Conservation (phyloP, 2,888 invertebrate genomes). For the Andrena hattorfiana region DNA sequence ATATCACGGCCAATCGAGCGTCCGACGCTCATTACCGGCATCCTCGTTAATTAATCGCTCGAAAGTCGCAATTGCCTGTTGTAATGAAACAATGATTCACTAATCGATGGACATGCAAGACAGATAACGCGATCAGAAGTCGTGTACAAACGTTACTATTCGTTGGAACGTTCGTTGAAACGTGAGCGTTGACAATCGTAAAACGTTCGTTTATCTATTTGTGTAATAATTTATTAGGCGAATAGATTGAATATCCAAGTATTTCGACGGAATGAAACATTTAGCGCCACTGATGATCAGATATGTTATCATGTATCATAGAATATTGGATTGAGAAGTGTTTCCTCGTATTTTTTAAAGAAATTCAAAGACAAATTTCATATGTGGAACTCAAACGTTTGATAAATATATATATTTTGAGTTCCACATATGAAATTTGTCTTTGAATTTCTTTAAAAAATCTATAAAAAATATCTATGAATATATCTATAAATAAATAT, state of each 20-base stretch:
- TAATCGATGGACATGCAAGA: constrained; percentile 35
- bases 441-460: too few species aligned
- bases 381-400: too few species aligned
- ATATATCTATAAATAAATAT: too few species aligned
- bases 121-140: constrained; percentile 16
- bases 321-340: too few species aligned
- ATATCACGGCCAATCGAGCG: constrained; percentile 33
- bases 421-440: too few species aligned
- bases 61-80: constrained; percentile 17
- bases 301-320: too few species aligned
- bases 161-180: neutral
- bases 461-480: too few species aligned
- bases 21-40: constrained; percentile 36
- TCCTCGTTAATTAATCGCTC: constrained; percentile 59
- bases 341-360: too few species aligned
- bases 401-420: too few species aligned
- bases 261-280: neutral
- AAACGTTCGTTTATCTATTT: constrained; percentile 1
- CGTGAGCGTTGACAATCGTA: neutral
- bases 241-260: neutral
- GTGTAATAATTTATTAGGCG: constrained; percentile 12
- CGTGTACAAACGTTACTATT: neutral
- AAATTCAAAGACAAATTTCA: too few species aligned
- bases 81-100: constrained; percentile 31
- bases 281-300: too few species aligned